phyloP scores from a whole-genome alignment of 2,888 invertebrate genomes.

The Agrilus mali region DNA sequence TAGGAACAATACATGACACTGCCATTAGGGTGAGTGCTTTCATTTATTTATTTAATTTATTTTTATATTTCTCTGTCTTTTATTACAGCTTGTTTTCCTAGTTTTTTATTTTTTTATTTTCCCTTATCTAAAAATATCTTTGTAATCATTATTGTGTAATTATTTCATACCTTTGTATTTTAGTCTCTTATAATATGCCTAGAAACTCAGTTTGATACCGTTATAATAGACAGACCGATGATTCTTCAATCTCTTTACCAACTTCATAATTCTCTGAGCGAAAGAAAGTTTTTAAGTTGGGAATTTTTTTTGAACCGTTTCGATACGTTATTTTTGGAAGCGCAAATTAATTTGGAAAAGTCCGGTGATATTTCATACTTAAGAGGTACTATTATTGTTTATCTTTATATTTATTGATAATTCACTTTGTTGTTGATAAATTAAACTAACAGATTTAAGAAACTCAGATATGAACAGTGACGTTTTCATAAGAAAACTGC shows the following conservation, averaged over 20 bases:
- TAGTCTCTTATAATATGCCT: slow-evolving; percentile 83
- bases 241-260: slow-evolving; percentile 92
- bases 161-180: slow-evolving; percentile 13
- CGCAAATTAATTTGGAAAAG: slow-evolving; percentile 82
- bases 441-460: slow-evolving; percentile 54
- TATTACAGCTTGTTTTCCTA: too few relatives aligned
- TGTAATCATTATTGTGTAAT: neutral
- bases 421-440: slow-evolving; percentile 3
- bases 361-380: slow-evolving; percentile 72
- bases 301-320: slow-evolving; percentile 96
- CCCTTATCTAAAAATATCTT: neutral
- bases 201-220: slow-evolving; percentile 96
- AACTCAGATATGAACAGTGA: slow-evolving; percentile 84
- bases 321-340: slow-evolving; percentile 90
- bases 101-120: too few relatives aligned
- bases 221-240: slow-evolving; percentile 92
- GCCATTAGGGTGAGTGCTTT: slow-evolving; percentile 58
- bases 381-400: slow-evolving; percentile 44
- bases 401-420: neutral
- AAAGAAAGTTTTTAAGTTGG: slow-evolving; percentile 86
- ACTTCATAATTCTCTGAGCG: slow-evolving; percentile 83
- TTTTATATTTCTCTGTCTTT: too few relatives aligned
- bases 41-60: slow-evolving; percentile 5
- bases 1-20: slow-evolving; percentile 85
- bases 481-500: slow-evolving; percentile 71